Evolutionary conservation across 2,888 invertebrate species (phyloP).

Genomic region (Molanna angustata): DNA sequence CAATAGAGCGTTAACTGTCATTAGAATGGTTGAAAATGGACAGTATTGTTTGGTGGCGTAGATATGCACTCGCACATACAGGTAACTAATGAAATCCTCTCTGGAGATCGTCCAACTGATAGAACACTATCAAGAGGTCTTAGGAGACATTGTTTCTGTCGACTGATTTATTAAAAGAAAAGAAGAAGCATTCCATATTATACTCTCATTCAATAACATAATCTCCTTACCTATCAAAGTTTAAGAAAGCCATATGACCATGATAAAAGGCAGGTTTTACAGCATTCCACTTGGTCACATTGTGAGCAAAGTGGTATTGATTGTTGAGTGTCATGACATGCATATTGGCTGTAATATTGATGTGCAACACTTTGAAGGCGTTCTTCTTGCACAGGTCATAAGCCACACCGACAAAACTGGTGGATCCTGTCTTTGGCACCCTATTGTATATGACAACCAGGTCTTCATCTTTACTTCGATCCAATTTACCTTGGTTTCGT

Average conservation of each 20-base stretch:
- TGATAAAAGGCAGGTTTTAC: slow-evolving; percentile 96
- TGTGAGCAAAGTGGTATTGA: slow-evolving; percentile 85
- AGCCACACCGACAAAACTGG: slow-evolving; percentile 90
- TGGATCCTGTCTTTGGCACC: slow-evolving; percentile 96
- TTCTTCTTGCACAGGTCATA: slow-evolving; percentile 83
- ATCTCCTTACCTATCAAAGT: slow-evolving; percentile 89
- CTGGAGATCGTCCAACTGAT: too few relatives aligned
- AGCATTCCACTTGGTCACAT: slow-evolving; percentile 84
- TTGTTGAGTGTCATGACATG: slow-evolving; percentile 92
- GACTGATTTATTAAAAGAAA: too few relatives aligned
- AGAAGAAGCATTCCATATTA: too few relatives aligned
- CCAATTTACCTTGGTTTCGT: neutral
- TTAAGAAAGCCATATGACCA: slow-evolving; percentile 95
- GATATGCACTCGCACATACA: too few relatives aligned
- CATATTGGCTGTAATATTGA: slow-evolving; percentile 94
- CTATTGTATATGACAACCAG: slow-evolving; percentile 89
- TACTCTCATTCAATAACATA: too few relatives aligned
- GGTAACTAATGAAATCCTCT: too few relatives aligned
- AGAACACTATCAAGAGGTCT: too few relatives aligned
- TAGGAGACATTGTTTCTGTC: too few relatives aligned
- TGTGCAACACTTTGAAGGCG: slow-evolving; percentile 69
- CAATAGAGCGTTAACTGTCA: too few relatives aligned
- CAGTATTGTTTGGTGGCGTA: too few relatives aligned
- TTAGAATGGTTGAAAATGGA: too few relatives aligned
- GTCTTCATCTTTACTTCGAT: slow-evolving; percentile 56